These are phyloP conservation scores for Limnodromus scolopaceus DNA, from an alignment of 2,797 vertebrate genomes.

Conservation along the genomic window DNA sequence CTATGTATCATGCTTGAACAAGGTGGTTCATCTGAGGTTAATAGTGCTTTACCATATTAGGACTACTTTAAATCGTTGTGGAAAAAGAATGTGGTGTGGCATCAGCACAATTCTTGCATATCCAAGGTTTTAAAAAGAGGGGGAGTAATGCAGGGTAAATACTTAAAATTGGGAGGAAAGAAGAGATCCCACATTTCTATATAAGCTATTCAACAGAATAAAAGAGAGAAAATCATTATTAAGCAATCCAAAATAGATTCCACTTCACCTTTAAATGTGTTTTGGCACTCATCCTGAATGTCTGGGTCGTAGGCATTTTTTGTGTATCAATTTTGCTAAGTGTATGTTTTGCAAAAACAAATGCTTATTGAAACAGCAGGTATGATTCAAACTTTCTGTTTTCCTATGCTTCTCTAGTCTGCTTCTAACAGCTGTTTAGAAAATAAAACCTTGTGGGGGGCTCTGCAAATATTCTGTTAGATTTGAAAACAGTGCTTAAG, in stretches of 20 bases:
- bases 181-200: background rate
- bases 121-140: background rate
- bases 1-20: conserved; percentile 48
- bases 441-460: background rate
- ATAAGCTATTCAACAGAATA: background rate
- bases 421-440: background rate
- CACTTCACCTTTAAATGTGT: background rate
- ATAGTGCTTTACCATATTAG: conserved; percentile 11
- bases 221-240: background rate
- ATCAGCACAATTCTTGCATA: background rate
- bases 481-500: background rate
- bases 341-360: background rate
- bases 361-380: background rate
- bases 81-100: conserved; percentile 4
- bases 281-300: background rate
- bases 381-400: background rate
- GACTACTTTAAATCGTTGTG: background rate
- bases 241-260: background rate
- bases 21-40: conserved; percentile 45
- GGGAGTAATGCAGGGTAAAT: background rate
- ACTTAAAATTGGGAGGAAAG: background rate
- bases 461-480: background rate
- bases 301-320: background rate
- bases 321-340: background rate
- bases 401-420: background rate